phyloP scores from a whole-genome alignment of 2,113 vertebrate genomes.

The Gadus chalcogrammus region DNA sequence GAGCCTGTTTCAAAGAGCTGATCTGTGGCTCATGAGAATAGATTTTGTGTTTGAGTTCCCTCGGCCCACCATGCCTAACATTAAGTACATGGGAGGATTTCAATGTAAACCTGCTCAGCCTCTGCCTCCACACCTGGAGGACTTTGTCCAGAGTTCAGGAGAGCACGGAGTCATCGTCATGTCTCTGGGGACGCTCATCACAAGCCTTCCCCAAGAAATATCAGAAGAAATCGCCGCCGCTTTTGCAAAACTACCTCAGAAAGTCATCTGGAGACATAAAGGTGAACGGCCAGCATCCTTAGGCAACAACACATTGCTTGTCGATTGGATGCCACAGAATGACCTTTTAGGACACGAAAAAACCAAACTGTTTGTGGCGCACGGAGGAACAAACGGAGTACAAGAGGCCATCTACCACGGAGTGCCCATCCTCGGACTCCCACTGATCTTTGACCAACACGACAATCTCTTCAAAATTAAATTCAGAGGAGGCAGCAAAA shows the following conservation, averaged over 20 bases:
- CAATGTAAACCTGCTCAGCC: conserved; percentile 64
- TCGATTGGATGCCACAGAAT: conserved; percentile 73
- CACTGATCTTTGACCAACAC: conserved; percentile 61
- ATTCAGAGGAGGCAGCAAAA: conserved; percentile 52
- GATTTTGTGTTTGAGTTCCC: conserved; percentile 77
- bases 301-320: conserved; percentile 68
- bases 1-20: conserved; percentile 62
- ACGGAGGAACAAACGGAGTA: conserved; percentile 68
- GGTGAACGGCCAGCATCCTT: conserved; percentile 49
- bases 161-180: conserved; percentile 71
- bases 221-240: conserved; percentile 55
- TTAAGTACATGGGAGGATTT: conserved; percentile 69
- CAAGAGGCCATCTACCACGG: conserved; percentile 69
- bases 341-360: conserved; percentile 70
- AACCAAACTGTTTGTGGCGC: conserved; percentile 60
- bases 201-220: conserved; percentile 56
- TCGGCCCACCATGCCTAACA: conserved; percentile 73
- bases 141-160: conserved; percentile 69
- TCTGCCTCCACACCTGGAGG: conserved; percentile 63
- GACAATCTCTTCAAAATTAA: conserved; percentile 66
- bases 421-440: conserved; percentile 61
- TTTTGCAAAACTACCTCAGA: conserved; percentile 70
- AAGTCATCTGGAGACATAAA: conserved; percentile 69
- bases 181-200: conserved; percentile 71
- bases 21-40: conserved; percentile 73